Evolutionary conservation across 2,797 vertebrate species (phyloP), one percentile per base, ranked within the genome.

Genomic region (Fistularia commersonii): DNA sequence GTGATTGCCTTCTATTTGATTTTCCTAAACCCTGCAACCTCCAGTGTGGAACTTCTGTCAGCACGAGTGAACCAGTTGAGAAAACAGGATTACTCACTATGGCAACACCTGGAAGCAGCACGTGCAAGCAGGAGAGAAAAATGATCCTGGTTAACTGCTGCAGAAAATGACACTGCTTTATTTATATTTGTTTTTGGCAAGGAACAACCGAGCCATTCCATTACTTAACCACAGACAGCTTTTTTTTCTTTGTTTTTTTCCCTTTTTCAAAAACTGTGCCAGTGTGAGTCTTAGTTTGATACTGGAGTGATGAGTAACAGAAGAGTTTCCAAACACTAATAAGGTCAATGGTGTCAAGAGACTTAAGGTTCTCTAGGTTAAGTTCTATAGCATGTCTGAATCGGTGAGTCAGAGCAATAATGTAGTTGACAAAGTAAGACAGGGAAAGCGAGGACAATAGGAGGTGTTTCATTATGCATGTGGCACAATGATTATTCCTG

Each of bases 31-130:
- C 37, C 68, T 52, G 68, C 60, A 80, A 82, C 75, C 61, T 69
- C 65, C 66, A 63, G 12, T 45, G 62, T 68, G 66, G 73, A 80
- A 76, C 78, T 64, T 57, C 68, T 67, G 80, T 68, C 74, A 72
- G 51, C 41, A 31, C 67, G 69, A 76, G 55, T 41, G n/a, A 73
- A 41, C 0, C 64, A 11, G 63, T 81, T 69, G 71, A 68, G 67
- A 69, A 87, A 89, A 85, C 80, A 86, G 72, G 79, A 86, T 89
- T 82, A 83, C 63, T 86, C 48, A 33, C 72, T 66, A 82, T 78
- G 66, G 79, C 68, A 86, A 87, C 84, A 81, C 79, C 79, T 80
- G 70, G 64, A 78, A 69, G 74, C 66, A 70, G 72, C 77, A 79
- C 54, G 69, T 85, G 81, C 36, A 36, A 55, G 57, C 56, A 11